Evolutionary conservation across 2,797 vertebrate species (phyloP).

Genomic region (Momotus momota): DNA sequence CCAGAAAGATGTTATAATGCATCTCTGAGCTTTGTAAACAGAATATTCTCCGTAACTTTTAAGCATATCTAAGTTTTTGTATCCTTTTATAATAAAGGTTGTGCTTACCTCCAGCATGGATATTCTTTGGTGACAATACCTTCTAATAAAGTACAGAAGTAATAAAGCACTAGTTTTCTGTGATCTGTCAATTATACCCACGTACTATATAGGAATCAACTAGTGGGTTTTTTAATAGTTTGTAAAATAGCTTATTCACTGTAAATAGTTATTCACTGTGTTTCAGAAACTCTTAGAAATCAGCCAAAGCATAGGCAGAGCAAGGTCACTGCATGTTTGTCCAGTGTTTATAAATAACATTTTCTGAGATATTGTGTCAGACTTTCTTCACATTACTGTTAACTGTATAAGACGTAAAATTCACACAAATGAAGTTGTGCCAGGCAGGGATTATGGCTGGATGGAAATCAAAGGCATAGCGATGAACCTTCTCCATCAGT

Average conservation of each 20-base stretch:
- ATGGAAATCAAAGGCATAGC: neutral
- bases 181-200: neutral
- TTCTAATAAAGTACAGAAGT: neutral
- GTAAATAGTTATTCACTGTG: neutral
- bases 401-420: neutral
- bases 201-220: neutral
- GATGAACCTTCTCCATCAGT: neutral
- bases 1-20: neutral
- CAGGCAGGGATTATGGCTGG: neutral
- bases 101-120: neutral
- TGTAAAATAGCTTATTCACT: neutral
- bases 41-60: neutral
- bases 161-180: neutral
- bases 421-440: neutral
- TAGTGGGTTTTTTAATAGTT: neutral
- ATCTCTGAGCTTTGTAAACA: neutral
- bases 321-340: neutral
- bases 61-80: neutral
- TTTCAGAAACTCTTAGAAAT: neutral
- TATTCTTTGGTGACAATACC: neutral
- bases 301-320: neutral
- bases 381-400: neutral
- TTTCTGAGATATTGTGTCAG: neutral
- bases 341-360: neutral
- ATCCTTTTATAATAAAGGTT: neutral